Percentiles rank a stretch among this genome's conserved stretches.
These are phyloP conservation scores for Eupithecia vulgata DNA, from an alignment of 2,888 invertebrate genomes.

Conservation along the genomic window DNA sequence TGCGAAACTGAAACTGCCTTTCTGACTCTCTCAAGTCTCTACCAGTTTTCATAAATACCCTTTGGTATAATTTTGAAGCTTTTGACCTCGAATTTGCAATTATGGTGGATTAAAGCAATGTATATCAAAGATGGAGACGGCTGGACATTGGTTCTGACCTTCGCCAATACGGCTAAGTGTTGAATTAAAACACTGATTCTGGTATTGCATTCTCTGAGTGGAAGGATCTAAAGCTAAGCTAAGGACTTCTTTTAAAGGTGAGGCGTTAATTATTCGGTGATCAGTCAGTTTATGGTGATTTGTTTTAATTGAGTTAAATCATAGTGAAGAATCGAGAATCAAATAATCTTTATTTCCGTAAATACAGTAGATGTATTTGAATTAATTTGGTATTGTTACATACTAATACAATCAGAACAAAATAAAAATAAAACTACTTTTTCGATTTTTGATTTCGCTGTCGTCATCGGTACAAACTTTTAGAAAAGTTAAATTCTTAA, in stretches of 20 bases:
- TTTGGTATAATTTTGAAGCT: neutral
- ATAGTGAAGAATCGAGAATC: no score
- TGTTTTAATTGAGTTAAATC: neutral
- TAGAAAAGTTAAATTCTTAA: no score
- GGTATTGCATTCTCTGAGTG: constrained; percentile 54
- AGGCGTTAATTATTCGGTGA: constrained; percentile 41
- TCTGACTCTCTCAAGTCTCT: neutral
- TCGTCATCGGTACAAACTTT: no score
- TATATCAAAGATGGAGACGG: constrained; percentile 64
- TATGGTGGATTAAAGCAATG: constrained; percentile 67
- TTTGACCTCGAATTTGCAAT: constrained; percentile 4
- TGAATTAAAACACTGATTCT: constrained; percentile 48
- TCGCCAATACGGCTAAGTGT: constrained; percentile 78
- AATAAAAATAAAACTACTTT: no score
- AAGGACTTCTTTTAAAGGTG: constrained; percentile 67
- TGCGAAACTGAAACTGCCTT: neutral
- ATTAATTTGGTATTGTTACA: no score
- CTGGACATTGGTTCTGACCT: constrained; percentile 57
- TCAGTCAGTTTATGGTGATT: neutral
- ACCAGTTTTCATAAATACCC: neutral
- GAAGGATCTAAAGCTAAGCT: constrained; percentile 47
- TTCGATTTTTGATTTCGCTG: no score
- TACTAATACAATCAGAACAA: no score
- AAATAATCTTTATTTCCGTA: no score
- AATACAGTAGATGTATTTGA: no score